Percentiles rank a stretch among this genome's conserved stretches.
phyloP scores from a whole-genome alignment of 1,140 invertebrate genomes.

The Achatina immaculata region DNA sequence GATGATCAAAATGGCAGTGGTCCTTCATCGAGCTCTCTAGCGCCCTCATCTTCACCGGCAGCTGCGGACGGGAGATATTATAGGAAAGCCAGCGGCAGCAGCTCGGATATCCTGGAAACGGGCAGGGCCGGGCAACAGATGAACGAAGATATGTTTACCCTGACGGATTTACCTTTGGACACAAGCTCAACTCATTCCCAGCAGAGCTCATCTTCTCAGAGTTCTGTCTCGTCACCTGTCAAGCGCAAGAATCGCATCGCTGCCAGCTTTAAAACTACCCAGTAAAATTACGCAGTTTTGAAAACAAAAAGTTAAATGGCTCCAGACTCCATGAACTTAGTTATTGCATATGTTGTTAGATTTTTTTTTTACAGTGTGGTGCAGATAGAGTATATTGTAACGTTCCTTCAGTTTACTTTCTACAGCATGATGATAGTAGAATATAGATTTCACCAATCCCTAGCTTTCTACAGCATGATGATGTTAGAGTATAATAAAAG shows the following conservation, averaged over 20 bases:
- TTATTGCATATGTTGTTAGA: too few species aligned
- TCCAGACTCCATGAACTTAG: too few species aligned
- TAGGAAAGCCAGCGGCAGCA: neutral
- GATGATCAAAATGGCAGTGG: neutral
- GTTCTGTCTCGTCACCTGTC: constrained; percentile 14
- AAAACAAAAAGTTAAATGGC: too few species aligned
- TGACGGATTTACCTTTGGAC: constrained; percentile 15
- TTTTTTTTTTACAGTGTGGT: too few species aligned
- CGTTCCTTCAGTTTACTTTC: too few species aligned
- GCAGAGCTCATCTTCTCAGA: constrained; percentile 26
- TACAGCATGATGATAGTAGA: too few species aligned
- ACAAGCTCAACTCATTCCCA: constrained; percentile 24
- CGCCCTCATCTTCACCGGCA: neutral
- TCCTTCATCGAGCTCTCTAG: neutral
- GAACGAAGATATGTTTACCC: constrained; percentile 14
- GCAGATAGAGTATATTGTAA: too few species aligned
- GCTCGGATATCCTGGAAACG: neutral
- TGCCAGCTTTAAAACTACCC: constrained; percentile 2
- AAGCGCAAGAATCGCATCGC: constrained; percentile 33
- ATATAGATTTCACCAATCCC: too few species aligned
- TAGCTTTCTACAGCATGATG: too few species aligned
- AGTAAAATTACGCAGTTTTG: too few species aligned
- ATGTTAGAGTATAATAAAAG: too few species aligned
- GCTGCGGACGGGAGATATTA: neutral
- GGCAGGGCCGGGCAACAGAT: neutral